These are phyloP conservation scores for Aplysia californica DNA, from an alignment of 1,140 invertebrate species.

Conservation along the genomic window DNA sequence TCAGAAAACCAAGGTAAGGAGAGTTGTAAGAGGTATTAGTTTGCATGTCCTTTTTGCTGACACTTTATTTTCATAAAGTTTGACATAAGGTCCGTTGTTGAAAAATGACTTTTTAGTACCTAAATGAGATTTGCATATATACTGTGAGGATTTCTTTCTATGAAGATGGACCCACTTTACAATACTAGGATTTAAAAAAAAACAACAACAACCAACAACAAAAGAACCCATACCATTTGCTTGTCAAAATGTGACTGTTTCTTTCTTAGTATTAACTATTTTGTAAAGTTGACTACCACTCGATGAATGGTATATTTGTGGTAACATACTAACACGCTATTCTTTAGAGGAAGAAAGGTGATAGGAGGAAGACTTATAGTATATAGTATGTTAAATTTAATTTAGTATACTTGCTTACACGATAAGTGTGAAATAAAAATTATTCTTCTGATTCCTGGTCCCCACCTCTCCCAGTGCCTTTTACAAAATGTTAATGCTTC, in stretches of 20 bases:
- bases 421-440: too few species aligned
- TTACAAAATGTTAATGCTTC: too few species aligned
- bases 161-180: background rate
- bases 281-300: background rate
- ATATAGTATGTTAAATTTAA: too few species aligned
- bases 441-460: too few species aligned
- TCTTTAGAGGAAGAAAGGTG: too few species aligned
- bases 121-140: background rate
- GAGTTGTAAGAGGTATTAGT: too few species aligned
- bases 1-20: conserved; percentile 85
- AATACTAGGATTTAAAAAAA: background rate
- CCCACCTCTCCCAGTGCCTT: too few species aligned
- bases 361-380: too few species aligned
- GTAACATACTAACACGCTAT: too few species aligned
- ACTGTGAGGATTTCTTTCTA: background rate
- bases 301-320: too few species aligned
- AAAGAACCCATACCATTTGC: background rate
- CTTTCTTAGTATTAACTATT: background rate
- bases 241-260: background rate
- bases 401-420: too few species aligned
- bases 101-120: background rate
- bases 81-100: background rate
- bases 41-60: background rate
- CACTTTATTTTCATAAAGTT: background rate
- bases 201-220: too few species aligned